Percentiles rank a stretch among this genome's conserved stretches.
These are phyloP conservation scores for Andrena cerasifolii DNA, from an alignment of 1,140 invertebrate genomes.

Conservation along the genomic window DNA sequence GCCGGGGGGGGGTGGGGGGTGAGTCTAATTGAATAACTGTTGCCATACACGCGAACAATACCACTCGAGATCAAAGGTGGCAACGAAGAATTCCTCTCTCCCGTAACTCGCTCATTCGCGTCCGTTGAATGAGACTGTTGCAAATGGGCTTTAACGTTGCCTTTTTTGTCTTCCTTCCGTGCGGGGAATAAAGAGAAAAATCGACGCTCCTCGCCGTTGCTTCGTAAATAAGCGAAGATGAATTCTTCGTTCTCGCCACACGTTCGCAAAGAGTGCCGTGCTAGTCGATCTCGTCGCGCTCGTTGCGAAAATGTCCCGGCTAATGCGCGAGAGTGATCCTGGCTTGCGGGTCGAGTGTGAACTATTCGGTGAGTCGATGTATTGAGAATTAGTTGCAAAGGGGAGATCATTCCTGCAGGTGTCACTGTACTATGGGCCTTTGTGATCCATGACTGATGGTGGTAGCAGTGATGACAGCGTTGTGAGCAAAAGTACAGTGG, in stretches of 20 bases:
- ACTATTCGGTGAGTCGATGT: constrained; percentile 9
- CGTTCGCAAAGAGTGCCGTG: background rate
- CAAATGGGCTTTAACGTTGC: too few relatives aligned
- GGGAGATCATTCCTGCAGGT: constrained; percentile 51
- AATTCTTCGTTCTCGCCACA: constrained; percentile 6
- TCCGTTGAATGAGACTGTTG: too few relatives aligned
- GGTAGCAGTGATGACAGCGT: constrained; percentile 47
- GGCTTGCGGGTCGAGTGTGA: constrained; percentile 15
- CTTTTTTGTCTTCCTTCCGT: background rate
- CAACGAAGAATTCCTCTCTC: constrained; percentile 35
- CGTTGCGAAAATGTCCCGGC: background rate
- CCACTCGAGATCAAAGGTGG: constrained; percentile 23
- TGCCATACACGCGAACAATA: constrained; percentile 23
- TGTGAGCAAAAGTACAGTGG: constrained; percentile 11
- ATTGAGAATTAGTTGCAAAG: constrained; percentile 45
- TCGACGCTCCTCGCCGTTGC: too few relatives aligned
- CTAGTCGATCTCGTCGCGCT: background rate
- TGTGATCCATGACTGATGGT: constrained; percentile 60
- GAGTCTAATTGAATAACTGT: constrained; percentile 22
- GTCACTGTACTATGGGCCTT: constrained; percentile 62
- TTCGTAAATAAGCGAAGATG: background rate
- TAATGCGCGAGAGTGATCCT: background rate
- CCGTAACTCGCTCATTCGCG: background rate
- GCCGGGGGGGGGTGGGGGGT: too few relatives aligned
- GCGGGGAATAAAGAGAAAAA: too few relatives aligned